A percentile compares a stretch with the other conserved stretches of the same genome.
These are phyloP conservation scores for Micronisus gabar DNA, from an alignment of 2,113 vertebrate genomes.

Conservation along the genomic window DNA sequence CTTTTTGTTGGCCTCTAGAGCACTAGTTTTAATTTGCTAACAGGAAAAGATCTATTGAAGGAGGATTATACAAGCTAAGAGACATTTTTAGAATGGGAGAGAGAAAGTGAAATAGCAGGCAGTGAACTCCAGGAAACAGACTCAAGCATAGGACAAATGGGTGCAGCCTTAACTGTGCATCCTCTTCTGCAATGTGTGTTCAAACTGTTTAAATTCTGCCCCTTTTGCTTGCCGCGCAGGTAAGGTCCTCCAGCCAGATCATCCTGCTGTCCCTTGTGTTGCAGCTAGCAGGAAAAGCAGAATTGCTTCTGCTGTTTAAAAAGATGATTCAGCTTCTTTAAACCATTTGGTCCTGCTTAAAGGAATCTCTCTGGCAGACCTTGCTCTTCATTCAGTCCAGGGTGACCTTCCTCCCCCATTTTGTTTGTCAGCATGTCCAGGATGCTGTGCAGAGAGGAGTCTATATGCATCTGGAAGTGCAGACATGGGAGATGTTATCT, in stretches of 20 bases:
- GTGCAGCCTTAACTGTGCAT: neutral
- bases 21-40: slow-evolving; percentile 48
- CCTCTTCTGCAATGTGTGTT: neutral
- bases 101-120: neutral
- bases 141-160: neutral
- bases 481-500: neutral
- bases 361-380: neutral
- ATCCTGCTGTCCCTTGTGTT: neutral
- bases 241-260: neutral
- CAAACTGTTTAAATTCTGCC: neutral
- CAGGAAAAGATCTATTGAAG: slow-evolving; percentile 6
- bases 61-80: slow-evolving; percentile 19
- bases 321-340: neutral
- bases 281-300: neutral
- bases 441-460: neutral
- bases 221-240: neutral
- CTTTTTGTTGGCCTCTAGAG: slow-evolving; percentile 36
- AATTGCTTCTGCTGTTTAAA: neutral
- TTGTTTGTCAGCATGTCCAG: neutral
- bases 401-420: neutral
- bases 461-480: neutral
- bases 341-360: neutral
- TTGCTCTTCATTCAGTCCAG: neutral
- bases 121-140: neutral
- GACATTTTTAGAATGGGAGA: neutral